Base-by-base conservation (phyloP, 92 coral and sea anemone species). In the Bergia puertoricense region DNA sequence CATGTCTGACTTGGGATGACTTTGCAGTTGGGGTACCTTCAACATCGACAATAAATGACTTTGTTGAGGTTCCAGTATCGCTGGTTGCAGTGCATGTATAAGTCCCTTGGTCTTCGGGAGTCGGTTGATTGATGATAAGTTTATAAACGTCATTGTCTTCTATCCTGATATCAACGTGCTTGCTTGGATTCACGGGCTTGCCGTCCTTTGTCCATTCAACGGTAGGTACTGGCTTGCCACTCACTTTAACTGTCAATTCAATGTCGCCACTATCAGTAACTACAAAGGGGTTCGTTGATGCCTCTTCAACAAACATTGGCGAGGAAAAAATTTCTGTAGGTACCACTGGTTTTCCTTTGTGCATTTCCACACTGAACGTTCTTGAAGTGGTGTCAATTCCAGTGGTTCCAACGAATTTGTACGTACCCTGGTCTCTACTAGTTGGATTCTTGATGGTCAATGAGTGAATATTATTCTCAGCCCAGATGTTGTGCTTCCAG, bases 31-130 rank as follows among this genome's bases (percentile, higher is more conserved):
- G 37, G 16, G 66, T 36, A 81, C 88, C 90, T 75, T 91, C 85
- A 75, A 91, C 41, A 23, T 81, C 50, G 42, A 91, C 69, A 23
- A 56, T 88, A 48, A 89, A 93, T 90, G 91, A 73, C 50, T 91
- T 78, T n/a, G 92, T 92, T 59, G 91, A 85, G 73, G 93, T 91
- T 76, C 98, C 98, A 81, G 94, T 89, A 57, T 90, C 93, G 85
- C 93, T 96, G 37, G 91, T 79, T 77, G 96, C 98, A 10, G 90
- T 85, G 79, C 96, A 94, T 44, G 88, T 87, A 82, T 94, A 94
- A 11, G 86, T 81, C 54, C 98, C 98, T 67, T 88, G 88, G 80
- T 96, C 98, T 51, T 92, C 94, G 18, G 81, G 90, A 36, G 95
- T 79, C 6, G 90, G 84, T 36, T 81, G 80, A 68, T 82, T 81